These are phyloP conservation scores for Epinephelus lanceolatus DNA, from an alignment of 2,113 vertebrate genomes.

Conservation along the genomic window DNA sequence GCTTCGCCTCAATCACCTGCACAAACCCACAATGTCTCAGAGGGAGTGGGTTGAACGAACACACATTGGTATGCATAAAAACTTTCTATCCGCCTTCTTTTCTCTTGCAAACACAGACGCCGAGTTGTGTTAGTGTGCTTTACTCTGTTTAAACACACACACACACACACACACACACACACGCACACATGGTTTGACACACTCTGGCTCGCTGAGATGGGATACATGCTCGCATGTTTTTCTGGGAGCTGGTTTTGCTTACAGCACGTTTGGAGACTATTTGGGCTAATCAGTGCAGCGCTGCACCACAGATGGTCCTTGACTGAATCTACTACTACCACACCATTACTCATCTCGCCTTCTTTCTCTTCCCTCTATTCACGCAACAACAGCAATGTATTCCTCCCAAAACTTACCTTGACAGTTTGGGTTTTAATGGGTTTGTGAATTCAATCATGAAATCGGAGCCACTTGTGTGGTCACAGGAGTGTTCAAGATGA, in stretches of 20 bases:
- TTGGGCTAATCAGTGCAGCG: slow-evolving; percentile 59
- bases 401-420: slow-evolving; percentile 55
- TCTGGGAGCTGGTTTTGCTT: slow-evolving; percentile 35
- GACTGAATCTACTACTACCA: slow-evolving; percentile 45
- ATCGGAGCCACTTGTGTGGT: slow-evolving; percentile 43
- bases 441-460: slow-evolving; percentile 68
- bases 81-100: neutral
- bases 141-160: slow-evolving; percentile 5
- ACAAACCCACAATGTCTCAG: slow-evolving; percentile 41
- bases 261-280: slow-evolving; percentile 45
- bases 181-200: slow-evolving; percentile 8
- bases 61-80: slow-evolving; percentile 2
- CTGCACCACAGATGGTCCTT: slow-evolving; percentile 68
- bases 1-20: slow-evolving; percentile 52
- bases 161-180: neutral
- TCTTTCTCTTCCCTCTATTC: slow-evolving; percentile 7
- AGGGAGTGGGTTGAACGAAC: slow-evolving; percentile 58
- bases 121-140: neutral
- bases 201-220: neutral
- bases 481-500: slow-evolving; percentile 19
- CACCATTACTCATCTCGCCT: slow-evolving; percentile 57
- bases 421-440: slow-evolving; percentile 65
- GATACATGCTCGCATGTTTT: neutral
- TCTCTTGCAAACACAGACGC: slow-evolving; percentile 16
- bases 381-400: slow-evolving; percentile 39